Evolutionary conservation across 1,140 invertebrate species (phyloP), one percentile per base, ranked within the genome.

Genomic region (Dendrolimus punctatus): DNA sequence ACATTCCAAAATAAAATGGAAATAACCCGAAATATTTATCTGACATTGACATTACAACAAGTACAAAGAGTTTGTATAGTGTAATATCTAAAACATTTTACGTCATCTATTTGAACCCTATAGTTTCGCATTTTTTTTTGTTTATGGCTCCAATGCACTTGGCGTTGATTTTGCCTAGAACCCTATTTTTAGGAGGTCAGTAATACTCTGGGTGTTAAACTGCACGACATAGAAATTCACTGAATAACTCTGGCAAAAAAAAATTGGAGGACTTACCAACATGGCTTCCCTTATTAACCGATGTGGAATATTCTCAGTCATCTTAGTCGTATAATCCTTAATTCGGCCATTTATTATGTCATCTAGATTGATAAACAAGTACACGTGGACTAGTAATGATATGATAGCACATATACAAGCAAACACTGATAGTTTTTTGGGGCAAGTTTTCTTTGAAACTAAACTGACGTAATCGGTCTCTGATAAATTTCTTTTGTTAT

Each of bases 211-310:
- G 23, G 23, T 23, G 23, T 2, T 23, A 23, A 23, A 23, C 23
- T 23, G 23, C 1, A 23, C 23, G 23, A 23, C 23, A 23, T 23
- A 23, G 23, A 1, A 2, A 23, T 23, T 23, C 3, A 23, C 23
- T 3, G 23, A 23, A 23, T 23, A 23, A 23, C 23, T 23, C 1
- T 23, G 23, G 23, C 23, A 6, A 39, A 48, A 45, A 49, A 39
- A 39, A 3, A 36, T 42, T 10, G 9, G 48, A 10, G 40, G 37
- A 62, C 75, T 72, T 69, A 85, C 82, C 59, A 82, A 59, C 77
- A 82, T 80, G 5, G 80, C 79, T 64, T 77, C 76, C 56, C 82
- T 71, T 61, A 78, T 83, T 47, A 68, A 39, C 51, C 80, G 68
- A 50, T 66, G 66, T 38, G 66, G 47, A 4, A 51, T 62, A 40